These are phyloP conservation scores for Pseudococcus longispinus DNA, from an alignment of 2,888 invertebrate species.

Conservation along the genomic window DNA sequence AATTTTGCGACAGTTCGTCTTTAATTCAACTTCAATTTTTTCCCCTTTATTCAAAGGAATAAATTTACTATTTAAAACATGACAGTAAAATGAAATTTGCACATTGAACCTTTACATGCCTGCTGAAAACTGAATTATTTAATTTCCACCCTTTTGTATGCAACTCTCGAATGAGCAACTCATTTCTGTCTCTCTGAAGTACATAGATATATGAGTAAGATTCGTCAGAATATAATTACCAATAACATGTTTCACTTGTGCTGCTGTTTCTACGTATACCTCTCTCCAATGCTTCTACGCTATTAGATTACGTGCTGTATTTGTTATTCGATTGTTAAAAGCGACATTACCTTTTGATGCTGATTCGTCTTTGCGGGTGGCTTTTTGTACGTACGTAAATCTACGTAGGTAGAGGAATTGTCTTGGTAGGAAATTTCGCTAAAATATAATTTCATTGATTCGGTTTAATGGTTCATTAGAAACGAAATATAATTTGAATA, in stretches of 20 bases:
- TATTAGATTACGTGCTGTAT: too few species aligned
- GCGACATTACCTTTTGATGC: constrained; percentile 39
- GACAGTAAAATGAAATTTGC: not conserved
- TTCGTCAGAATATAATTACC: too few species aligned
- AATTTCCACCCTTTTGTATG: too few species aligned
- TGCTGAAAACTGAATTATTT: not conserved
- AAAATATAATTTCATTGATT: constrained; percentile 46
- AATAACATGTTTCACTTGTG: too few species aligned
- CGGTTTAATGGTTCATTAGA: constrained; percentile 43
- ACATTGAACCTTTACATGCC: not conserved
- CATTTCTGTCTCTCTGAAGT: too few species aligned
- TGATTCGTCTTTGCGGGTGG: not conserved
- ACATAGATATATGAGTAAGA: too few species aligned
- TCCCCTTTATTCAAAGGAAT: not conserved
- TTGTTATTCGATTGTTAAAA: constrained; percentile 24
- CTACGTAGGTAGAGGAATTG: constrained; percentile 32
- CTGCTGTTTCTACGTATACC: not conserved
- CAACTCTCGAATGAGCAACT: not conserved
- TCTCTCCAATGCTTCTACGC: too few species aligned
- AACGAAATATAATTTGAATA: constrained; percentile 44
- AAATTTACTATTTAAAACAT: not conserved
- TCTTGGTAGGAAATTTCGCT: constrained; percentile 12
- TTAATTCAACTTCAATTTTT: not conserved
- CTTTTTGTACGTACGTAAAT: constrained; percentile 16
- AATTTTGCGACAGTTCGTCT: not conserved